Base-by-base conservation (phyloP, 2,797 vertebrate species). In the Helarctos malayanus region DNA sequence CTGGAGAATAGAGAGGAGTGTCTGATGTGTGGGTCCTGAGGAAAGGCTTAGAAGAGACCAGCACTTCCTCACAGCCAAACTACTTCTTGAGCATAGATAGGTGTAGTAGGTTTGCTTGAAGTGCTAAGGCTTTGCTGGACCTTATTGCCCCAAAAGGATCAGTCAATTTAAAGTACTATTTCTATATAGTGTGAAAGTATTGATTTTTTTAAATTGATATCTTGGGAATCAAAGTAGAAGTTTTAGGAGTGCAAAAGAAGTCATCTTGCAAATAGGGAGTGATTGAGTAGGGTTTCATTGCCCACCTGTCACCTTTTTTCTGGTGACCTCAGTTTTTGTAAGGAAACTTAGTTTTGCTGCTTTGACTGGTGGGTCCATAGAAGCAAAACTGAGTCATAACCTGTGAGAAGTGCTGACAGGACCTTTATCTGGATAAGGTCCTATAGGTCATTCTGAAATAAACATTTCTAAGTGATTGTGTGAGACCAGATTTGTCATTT, bases 1-100 rank as follows among this genome's bases (percentile, higher is more conserved):
- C 98, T 99, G 98, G 99, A 99, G 98, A 99, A 99, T 98, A 97
- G 99, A 76, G 99, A 99, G 0, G 99, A 99, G 0, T 99, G 99
- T 71, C 93, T 99, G 47, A 99, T 99, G 99, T 99, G 99, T 8
- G 99, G 99, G 27, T 99, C 99, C 27, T 99, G 99, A 98, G 93
- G 61, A 79, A 71, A 82, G 80, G 32, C 89, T 80, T 86, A 54
- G 80, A 71, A 88, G 82, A 95, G 56, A 11, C 6, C 8, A 10
- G 19, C 41, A 85, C 76, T 23, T 5, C 5, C 7, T 63, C 7
- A 49, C 47, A 61, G 88, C 95, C 88, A 25, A 41, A 89, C 83
- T 47, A 0, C 75, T 41, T 85, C 52, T 68, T 91, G 21, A 82
- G 9, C 38, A 4, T 12, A 25, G 96, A 82, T 97, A 96, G 93